Evolutionary conservation across 2,113 vertebrate genomes (phyloP).

Genomic region (Lophura nycthemera): DNA sequence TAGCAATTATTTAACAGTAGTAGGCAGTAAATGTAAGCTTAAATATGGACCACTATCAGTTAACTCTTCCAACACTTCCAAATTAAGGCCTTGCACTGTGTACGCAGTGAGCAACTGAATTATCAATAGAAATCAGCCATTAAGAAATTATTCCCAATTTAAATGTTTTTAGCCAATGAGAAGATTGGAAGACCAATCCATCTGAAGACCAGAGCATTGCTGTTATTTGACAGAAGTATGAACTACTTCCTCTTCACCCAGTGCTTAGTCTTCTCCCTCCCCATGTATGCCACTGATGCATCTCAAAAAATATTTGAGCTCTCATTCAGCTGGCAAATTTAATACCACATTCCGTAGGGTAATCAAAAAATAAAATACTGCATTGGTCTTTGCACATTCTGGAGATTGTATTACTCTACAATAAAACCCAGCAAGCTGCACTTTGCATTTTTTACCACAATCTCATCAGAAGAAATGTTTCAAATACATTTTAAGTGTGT

Average conservation of each 20-base stretch:
- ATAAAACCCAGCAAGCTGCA: constrained; percentile 68
- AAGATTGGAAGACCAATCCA: not conserved
- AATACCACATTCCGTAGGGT: constrained; percentile 64
- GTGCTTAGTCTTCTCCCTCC: not conserved
- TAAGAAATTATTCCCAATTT: not conserved
- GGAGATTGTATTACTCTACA: constrained; percentile 72
- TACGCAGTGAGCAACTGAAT: not conserved
- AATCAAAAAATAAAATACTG: constrained; percentile 71
- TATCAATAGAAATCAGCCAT: not conserved
- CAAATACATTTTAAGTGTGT: constrained; percentile 69
- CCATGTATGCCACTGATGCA: constrained; percentile 6
- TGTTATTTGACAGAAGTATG: not conserved
- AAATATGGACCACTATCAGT: not conserved
- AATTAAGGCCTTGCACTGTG: not conserved
- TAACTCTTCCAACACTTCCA: not conserved
- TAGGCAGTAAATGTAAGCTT: not conserved
- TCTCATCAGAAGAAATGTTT: constrained; percentile 71
- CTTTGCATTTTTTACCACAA: constrained; percentile 70
- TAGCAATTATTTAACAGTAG: not conserved
- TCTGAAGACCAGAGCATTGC: not conserved
- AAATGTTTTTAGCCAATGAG: not conserved
- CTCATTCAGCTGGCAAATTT: constrained; percentile 74
- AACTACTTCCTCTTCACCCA: constrained; percentile 5
- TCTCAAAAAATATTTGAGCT: constrained; percentile 69
- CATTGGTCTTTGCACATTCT: constrained; percentile 56